Evolutionary conservation across 2,797 vertebrate genomes (phyloP).

Genomic region (Galago senegalensis): DNA sequence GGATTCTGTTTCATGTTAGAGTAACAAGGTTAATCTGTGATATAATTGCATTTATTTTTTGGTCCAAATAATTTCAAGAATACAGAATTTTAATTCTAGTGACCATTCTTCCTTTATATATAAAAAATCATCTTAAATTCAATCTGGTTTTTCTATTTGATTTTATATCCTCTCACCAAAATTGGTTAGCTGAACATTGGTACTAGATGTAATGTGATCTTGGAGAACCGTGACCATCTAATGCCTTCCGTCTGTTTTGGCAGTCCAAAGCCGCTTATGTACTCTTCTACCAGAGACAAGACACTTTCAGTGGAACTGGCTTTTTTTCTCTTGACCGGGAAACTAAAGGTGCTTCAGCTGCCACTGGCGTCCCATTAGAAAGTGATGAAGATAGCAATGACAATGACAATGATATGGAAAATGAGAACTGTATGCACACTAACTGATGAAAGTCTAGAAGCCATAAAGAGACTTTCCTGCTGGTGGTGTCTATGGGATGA

Average conservation of each 20-base stretch:
- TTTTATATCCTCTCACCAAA: slow-evolving; percentile 23
- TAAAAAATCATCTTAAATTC: slow-evolving; percentile 20
- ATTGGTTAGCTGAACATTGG: not conserved
- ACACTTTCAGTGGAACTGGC: slow-evolving; percentile 97
- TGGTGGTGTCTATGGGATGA: slow-evolving; percentile 87
- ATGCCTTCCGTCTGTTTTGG: slow-evolving; percentile 71
- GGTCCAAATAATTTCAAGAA: slow-evolving; percentile 45
- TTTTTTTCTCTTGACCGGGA: slow-evolving; percentile 97
- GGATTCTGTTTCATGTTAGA: slow-evolving; percentile 12
- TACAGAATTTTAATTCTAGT: slow-evolving; percentile 29
- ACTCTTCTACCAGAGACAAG: slow-evolving; percentile 98
- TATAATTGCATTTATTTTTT: slow-evolving; percentile 27
- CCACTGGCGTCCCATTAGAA: slow-evolving; percentile 91
- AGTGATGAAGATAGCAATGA: slow-evolving; percentile 96
- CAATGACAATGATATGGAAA: slow-evolving; percentile 94
- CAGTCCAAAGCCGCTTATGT: slow-evolving; percentile 99
- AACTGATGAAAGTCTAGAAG: slow-evolving; percentile 95
- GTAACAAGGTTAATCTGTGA: slow-evolving; percentile 13
- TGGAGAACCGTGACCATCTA: slow-evolving; percentile 54
- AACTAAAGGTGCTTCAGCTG: slow-evolving; percentile 92
- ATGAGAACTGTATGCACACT: slow-evolving; percentile 97
- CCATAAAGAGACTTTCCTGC: slow-evolving; percentile 93
- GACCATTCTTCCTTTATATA: slow-evolving; percentile 32
- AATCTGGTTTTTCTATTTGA: slow-evolving; percentile 38
- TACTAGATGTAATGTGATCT: not conserved